Conservation (phyloP, 2,888 invertebrate species). For the Drosophila mercatorum region DNA sequence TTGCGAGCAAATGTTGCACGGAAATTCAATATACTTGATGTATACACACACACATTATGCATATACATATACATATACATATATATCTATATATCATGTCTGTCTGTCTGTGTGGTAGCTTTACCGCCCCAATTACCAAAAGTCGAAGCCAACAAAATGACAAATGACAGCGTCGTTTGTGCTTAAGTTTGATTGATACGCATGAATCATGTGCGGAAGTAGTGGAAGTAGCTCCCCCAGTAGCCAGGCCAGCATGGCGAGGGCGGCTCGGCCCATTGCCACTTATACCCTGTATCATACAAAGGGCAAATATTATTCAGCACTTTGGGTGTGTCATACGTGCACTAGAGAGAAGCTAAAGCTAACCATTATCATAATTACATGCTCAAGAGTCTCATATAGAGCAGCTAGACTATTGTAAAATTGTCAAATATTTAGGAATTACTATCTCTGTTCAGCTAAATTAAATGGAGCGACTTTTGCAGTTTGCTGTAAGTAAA, state of each 20-base stretch:
- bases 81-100: background rate
- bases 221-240: slow-evolving; percentile 23
- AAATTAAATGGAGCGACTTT: background rate
- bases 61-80: slow-evolving; percentile 11
- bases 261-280: slow-evolving; percentile 11
- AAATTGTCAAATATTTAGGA: too few species aligned
- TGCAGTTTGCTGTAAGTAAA: too few species aligned
- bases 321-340: background rate
- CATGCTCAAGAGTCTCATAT: too few species aligned
- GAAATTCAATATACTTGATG: slow-evolving; percentile 27
- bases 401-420: too few species aligned
- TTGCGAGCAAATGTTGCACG: slow-evolving; percentile 11
- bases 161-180: slow-evolving; percentile 50
- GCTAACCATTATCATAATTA: background rate
- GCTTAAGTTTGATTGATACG: slow-evolving; percentile 72
- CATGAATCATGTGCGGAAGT: slow-evolving; percentile 69
- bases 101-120: slow-evolving; percentile 30
- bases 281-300: slow-evolving; percentile 2
- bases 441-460: background rate
- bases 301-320: background rate
- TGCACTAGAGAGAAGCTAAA: background rate
- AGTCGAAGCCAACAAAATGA: slow-evolving; percentile 68
- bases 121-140: slow-evolving; percentile 61
- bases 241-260: background rate
- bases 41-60: slow-evolving; percentile 7